Conservation (phyloP, 1,140 invertebrate species). For the Drosophila biarmipes region DNA sequence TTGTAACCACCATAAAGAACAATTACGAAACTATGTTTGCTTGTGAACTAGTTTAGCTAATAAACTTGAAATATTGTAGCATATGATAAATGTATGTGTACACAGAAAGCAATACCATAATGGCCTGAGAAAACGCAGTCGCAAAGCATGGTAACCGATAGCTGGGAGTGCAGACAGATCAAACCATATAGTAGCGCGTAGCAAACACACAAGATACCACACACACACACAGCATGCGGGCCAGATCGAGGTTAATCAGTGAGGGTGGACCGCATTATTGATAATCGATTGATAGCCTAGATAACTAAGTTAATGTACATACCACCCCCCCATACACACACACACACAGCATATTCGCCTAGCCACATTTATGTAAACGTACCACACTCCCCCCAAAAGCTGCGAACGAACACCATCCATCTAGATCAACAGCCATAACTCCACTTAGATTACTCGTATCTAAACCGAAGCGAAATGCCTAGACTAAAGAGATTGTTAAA, state of each 20-base stretch:
- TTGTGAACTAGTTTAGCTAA: conserved; percentile 24
- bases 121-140: conserved; percentile 32
- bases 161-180: background rate
- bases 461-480: conserved; percentile 4
- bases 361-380: conserved; percentile 6
- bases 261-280: background rate
- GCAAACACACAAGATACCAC: background rate
- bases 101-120: conserved; percentile 39
- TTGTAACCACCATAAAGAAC: conserved; percentile 18
- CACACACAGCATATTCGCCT: conserved; percentile 7
- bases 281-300: conserved; percentile 3
- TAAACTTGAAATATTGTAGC: conserved; percentile 30
- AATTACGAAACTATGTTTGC: conserved; percentile 17
- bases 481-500: conserved; percentile 42
- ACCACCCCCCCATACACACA: conserved; percentile 1
- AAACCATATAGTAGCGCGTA: conserved; percentile 1
- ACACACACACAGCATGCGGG: conserved; percentile 10
- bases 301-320: conserved; percentile 38
- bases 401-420: conserved; percentile 2
- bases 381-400: conserved; percentile 1
- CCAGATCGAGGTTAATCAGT: conserved; percentile 11
- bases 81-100: conserved; percentile 3
- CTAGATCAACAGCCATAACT: conserved; percentile 31
- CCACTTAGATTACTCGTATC: conserved; percentile 7
- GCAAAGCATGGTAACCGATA: conserved; percentile 13